Conservation (phyloP, 1,140 invertebrate species). For the Parapsyche elsis region DNA sequence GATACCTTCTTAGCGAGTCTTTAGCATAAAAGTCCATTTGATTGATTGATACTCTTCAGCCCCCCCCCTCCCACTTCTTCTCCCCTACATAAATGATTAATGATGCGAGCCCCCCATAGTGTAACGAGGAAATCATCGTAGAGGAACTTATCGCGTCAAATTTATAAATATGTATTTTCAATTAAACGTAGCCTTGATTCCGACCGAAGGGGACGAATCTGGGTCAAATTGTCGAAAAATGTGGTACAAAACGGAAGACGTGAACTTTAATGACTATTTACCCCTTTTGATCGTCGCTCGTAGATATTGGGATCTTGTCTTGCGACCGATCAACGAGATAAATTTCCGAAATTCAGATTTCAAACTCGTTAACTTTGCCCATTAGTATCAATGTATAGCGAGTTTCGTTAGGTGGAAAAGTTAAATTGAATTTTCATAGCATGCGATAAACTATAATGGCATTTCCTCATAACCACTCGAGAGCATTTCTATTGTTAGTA, state of each 20-base stretch:
- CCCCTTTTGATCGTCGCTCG: no score
- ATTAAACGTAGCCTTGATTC: no score
- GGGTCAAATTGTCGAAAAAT: no score
- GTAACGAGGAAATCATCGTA: constrained; percentile 13
- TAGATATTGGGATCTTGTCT: no score
- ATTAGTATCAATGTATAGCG: neutral
- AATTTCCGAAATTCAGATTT: no score
- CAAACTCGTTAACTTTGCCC: no score
- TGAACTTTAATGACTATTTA: no score
- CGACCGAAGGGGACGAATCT: no score
- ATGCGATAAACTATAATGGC: neutral
- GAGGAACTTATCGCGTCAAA: neutral
- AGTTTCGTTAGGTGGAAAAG: neutral
- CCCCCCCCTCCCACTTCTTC: neutral
- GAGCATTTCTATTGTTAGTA: neutral
- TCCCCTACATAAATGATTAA: constrained; percentile 7
- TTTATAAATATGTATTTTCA: neutral
- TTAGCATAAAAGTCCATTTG: constrained; percentile 25
- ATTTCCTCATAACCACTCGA: neutral
- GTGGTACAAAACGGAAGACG: no score
- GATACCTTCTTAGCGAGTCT: constrained; percentile 6
- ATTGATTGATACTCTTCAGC: constrained; percentile 27
- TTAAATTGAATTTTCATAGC: neutral
- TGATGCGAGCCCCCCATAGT: neutral
- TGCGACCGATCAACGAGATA: no score